phyloP scores from a whole-genome alignment of 2,888 invertebrate species.

The Suillia variegata region DNA sequence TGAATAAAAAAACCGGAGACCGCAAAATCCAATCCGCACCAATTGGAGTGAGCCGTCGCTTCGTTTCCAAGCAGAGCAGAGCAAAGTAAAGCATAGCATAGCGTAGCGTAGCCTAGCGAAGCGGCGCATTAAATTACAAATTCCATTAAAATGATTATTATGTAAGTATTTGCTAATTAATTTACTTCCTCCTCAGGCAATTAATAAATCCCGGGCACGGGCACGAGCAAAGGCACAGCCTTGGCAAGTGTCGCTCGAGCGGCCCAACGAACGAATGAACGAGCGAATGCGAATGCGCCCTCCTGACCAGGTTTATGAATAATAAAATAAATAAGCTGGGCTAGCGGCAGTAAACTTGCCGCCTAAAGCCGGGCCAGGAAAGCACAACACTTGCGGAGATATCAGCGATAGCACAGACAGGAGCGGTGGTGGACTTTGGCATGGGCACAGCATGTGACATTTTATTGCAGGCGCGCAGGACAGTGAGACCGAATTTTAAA shows the following conservation, averaged over 20 bases:
- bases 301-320: conserved; percentile 48
- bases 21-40: too few relatives aligned
- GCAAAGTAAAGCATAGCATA: conserved; percentile 44
- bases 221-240: conserved; percentile 12
- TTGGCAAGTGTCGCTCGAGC: conserved; percentile 14
- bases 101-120: too few relatives aligned
- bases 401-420: too few relatives aligned
- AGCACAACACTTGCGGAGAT: neutral
- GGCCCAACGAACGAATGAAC: too few relatives aligned
- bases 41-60: too few relatives aligned
- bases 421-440: too few relatives aligned
- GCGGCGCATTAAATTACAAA: conserved; percentile 54
- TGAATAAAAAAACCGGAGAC: too few relatives aligned
- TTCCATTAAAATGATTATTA: conserved; percentile 55
- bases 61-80: neutral
- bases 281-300: too few relatives aligned
- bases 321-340: conserved; percentile 52
- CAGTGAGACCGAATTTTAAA: too few relatives aligned
- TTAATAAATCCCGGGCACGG: conserved; percentile 37
- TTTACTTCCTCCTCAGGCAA: conserved; percentile 41
- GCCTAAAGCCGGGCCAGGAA: conserved; percentile 1
- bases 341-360: conserved; percentile 33
- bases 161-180: conserved; percentile 54
- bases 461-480: conserved; percentile 1
- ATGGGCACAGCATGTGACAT: conserved; percentile 12